Evolutionary conservation across 2,888 invertebrate species (phyloP).

Genomic region (Aelia acuminata): DNA sequence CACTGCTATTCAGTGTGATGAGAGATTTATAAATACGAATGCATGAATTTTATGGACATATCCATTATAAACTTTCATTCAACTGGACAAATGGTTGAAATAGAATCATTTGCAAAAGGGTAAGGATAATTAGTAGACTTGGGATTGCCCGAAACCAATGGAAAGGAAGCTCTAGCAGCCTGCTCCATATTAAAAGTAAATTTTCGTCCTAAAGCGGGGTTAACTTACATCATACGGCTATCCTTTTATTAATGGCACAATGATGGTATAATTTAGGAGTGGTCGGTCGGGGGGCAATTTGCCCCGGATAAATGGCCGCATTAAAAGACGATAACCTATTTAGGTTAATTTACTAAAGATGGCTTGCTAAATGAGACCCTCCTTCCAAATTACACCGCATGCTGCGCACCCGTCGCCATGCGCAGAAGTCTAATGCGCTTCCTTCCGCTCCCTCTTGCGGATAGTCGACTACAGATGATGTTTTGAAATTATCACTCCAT

Average conservation of each 20-base stretch:
- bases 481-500: not conserved
- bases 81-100: not conserved
- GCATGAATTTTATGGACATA: too few relatives aligned
- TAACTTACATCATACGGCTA: constrained; percentile 55
- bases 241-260: constrained; percentile 53
- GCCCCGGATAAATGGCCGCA: constrained; percentile 45
- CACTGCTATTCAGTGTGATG: too few relatives aligned
- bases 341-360: constrained; percentile 61
- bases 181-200: constrained; percentile 30
- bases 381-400: constrained; percentile 48
- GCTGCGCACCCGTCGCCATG: constrained; percentile 27
- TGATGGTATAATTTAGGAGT: constrained; percentile 58
- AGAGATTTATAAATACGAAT: too few relatives aligned
- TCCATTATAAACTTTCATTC: not conserved
- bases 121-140: not conserved
- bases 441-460: not conserved
- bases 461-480: not conserved
- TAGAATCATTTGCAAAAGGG: not conserved
- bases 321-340: constrained; percentile 60
- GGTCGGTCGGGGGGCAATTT: not conserved
- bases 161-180: not conserved
- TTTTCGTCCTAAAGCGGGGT: constrained; percentile 7
- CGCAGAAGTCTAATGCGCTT: not conserved
- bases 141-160: not conserved
- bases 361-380: constrained; percentile 56